Evolutionary conservation across 2,113 vertebrate genomes (phyloP).

Genomic region (Poicephalus gulielmi): DNA sequence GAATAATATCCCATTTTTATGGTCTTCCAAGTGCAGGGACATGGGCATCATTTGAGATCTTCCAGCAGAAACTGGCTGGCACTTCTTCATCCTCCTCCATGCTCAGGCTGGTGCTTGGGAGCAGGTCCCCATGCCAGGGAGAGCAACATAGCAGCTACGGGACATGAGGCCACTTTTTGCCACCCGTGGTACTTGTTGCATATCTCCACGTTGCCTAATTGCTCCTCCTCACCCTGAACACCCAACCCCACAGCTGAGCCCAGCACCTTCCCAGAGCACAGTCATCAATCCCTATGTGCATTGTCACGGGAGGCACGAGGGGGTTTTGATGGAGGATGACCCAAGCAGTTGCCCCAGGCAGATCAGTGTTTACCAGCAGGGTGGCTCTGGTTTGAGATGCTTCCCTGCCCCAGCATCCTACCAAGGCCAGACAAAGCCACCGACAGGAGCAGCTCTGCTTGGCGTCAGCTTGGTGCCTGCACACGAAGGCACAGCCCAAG

Average conservation of each 20-base stretch:
- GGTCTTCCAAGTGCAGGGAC: not conserved
- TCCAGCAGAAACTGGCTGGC: not conserved
- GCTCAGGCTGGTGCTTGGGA: not conserved
- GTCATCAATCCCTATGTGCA: not conserved
- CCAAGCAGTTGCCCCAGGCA: not conserved
- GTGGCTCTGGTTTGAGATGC: not conserved
- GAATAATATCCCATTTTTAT: not conserved
- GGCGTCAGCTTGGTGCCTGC: not conserved
- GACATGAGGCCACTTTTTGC: not conserved
- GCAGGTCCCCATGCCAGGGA: not conserved
- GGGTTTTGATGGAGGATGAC: not conserved
- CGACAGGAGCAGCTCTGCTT: not conserved
- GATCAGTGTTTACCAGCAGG: not conserved
- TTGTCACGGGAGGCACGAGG: fast-evolving
- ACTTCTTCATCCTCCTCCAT: not conserved
- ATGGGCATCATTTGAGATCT: not conserved
- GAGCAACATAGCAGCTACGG: not conserved
- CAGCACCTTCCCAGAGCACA: not conserved
- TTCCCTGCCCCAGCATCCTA: not conserved
- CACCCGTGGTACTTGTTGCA: fast-evolving
- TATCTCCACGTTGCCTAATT: not conserved
- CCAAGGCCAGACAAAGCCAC: not conserved
- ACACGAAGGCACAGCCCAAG: not conserved
- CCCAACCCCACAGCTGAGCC: not conserved
- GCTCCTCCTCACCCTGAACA: not conserved